These are phyloP conservation scores for Sinocyclocheilus grahami DNA, from an alignment of 2,113 vertebrate genomes.

Conservation along the genomic window DNA sequence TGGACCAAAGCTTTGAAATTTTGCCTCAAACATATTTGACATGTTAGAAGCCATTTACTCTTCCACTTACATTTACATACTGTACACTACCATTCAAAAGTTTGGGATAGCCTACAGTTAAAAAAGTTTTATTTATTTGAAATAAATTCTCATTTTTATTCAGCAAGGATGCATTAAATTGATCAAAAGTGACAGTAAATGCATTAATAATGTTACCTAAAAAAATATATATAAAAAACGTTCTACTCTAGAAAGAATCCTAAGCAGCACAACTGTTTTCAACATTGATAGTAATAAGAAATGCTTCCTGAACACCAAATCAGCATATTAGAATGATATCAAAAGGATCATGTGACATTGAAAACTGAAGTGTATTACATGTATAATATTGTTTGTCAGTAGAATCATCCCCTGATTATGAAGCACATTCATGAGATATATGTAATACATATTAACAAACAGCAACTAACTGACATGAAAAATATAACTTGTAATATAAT, in stretches of 20 bases:
- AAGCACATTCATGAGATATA: neutral
- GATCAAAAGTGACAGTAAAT: neutral
- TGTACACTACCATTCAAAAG: neutral
- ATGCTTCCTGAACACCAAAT: neutral
- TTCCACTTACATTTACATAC: neutral
- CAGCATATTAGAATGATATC: neutral
- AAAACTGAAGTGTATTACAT: neutral
- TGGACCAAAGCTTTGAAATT: neutral
- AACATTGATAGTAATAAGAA: neutral
- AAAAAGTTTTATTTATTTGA: neutral
- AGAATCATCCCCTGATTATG: neutral
- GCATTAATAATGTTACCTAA: neutral
- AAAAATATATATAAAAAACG: too few relatives aligned
- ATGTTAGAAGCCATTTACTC: neutral
- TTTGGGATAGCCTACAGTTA: neutral
- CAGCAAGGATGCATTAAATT: neutral
- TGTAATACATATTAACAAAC: neutral
- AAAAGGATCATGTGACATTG: neutral
- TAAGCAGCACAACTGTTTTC: neutral
- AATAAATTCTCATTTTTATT: neutral
- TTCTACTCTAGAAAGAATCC: neutral
- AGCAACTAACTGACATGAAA: neutral
- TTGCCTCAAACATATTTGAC: neutral
- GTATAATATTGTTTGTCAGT: neutral
- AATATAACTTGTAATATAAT: neutral